phyloP scores from a whole-genome alignment of 2,113 vertebrate species.

The Platysteira castanea region DNA sequence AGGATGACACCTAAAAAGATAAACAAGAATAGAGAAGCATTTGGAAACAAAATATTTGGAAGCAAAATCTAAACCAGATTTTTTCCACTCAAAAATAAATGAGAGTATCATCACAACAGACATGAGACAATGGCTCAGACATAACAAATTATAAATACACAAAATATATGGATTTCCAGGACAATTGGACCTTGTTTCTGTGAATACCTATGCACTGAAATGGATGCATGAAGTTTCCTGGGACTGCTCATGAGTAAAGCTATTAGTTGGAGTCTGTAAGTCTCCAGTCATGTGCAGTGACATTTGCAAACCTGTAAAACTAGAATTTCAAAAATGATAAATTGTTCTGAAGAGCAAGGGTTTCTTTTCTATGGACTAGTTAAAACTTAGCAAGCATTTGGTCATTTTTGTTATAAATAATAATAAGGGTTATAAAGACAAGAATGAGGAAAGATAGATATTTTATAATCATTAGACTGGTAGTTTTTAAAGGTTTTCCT shows the following conservation, averaged over 20 bases:
- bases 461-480: background rate
- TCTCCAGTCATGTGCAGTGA: background rate
- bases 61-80: background rate
- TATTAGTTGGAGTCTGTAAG: background rate
- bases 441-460: background rate
- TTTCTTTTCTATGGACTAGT: background rate
- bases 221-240: background rate
- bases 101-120: background rate
- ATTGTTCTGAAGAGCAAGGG: background rate
- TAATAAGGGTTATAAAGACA: background rate
- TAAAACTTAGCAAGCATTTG: background rate
- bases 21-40: background rate
- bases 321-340: background rate
- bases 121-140: background rate
- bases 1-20: background rate
- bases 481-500: background rate
- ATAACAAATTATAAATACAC: background rate
- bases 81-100: background rate
- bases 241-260: background rate
- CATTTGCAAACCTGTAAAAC: background rate
- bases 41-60: slow-evolving; percentile 19
- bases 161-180: background rate
- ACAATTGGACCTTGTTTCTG: background rate
- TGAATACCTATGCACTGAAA: background rate
- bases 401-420: background rate